These are phyloP conservation scores for Ceratitis capitata DNA, from an alignment of 1,140 invertebrate genomes.

Conservation along the genomic window DNA sequence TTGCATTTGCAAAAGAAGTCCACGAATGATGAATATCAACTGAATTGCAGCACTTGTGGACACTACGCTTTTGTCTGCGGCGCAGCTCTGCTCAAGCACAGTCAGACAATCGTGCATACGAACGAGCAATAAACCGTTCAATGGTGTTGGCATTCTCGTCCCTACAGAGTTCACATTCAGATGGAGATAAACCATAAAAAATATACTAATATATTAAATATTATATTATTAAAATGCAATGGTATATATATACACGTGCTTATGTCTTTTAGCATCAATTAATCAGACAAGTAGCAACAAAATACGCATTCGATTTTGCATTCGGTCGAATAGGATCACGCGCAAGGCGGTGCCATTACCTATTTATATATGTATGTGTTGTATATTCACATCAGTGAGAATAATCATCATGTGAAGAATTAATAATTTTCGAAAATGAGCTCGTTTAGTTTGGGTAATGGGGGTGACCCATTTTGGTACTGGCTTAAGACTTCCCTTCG, in stretches of 20 bases:
- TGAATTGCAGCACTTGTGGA: not conserved
- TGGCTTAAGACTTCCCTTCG: no score
- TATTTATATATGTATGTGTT: not conserved
- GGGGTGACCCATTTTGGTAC: no score
- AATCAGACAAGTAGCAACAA: not conserved
- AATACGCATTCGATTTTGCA: not conserved
- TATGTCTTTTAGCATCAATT: not conserved
- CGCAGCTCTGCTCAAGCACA: not conserved
- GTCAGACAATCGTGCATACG: not conserved
- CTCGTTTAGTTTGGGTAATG: no score
- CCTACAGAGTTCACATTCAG: not conserved
- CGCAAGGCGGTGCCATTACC: no score
- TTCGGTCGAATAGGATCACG: no score
- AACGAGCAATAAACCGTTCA: not conserved
- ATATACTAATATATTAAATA: no score
- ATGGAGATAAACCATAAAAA: not conserved
- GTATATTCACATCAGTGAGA: no score
- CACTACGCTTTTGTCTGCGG: not conserved
- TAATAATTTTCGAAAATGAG: no score
- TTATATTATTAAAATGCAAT: not conserved
- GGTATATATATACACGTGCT: not conserved
- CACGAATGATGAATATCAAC: not conserved
- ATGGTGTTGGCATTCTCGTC: not conserved
- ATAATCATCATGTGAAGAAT: no score
- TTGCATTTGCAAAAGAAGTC: not conserved